phyloP scores from a whole-genome alignment of 2,888 invertebrate genomes.

The Herminia tarsipennalis region DNA sequence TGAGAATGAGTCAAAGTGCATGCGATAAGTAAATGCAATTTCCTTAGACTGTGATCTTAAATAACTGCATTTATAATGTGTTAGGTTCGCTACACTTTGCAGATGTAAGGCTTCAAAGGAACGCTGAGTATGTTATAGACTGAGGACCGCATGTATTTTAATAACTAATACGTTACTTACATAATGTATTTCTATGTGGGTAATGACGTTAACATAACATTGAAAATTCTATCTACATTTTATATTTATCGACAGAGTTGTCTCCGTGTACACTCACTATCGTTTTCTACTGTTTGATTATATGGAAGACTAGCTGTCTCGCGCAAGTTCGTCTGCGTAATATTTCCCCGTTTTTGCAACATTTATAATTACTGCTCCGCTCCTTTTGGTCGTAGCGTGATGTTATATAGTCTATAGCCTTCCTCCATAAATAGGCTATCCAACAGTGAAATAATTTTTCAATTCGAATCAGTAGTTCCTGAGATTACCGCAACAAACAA shows the following conservation, averaged over 20 bases:
- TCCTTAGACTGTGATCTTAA: slow-evolving; percentile 61
- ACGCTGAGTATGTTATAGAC: slow-evolving; percentile 36
- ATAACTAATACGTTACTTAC: slow-evolving; percentile 18
- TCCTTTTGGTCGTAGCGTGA: too few species aligned
- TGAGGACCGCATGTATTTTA: slow-evolving; percentile 28
- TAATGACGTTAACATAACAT: neutral
- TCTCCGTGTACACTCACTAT: slow-evolving; percentile 1
- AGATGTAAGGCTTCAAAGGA: slow-evolving; percentile 46
- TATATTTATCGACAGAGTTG: neutral
- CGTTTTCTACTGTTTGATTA: neutral
- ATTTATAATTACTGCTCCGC: too few species aligned
- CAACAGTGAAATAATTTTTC: too few species aligned
- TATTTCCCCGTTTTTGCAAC: too few species aligned
- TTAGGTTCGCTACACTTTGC: slow-evolving; percentile 33
- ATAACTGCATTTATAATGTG: slow-evolving; percentile 56
- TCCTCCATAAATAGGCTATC: too few species aligned
- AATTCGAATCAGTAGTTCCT: too few species aligned
- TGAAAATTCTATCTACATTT: slow-evolving; percentile 1
- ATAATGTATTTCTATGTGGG: slow-evolving; percentile 2
- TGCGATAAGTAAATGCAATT: slow-evolving; percentile 74
- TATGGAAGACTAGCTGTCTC: too few species aligned
- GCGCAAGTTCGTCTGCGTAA: too few species aligned
- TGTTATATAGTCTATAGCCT: too few species aligned
- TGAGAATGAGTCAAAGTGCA: slow-evolving; percentile 71
- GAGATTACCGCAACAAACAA: too few species aligned